These are phyloP conservation scores for Petrophora chlorosata DNA, from an alignment of 2,888 invertebrate genomes.

Conservation along the genomic window DNA sequence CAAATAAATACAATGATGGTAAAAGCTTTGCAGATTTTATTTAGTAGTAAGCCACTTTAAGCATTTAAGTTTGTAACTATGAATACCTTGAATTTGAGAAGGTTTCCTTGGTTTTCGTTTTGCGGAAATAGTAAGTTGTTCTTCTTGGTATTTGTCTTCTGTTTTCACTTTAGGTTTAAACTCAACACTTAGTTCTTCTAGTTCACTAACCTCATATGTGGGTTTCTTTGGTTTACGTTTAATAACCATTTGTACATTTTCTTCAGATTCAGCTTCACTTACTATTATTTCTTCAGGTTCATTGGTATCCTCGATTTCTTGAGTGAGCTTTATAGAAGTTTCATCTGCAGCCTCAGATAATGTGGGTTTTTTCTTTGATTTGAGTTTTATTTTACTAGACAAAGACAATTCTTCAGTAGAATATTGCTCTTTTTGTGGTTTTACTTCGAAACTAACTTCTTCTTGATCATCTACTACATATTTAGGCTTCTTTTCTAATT, in stretches of 20 bases:
- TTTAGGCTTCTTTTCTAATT: slow-evolving; percentile 87
- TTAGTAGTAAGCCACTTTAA: slow-evolving; percentile 2
- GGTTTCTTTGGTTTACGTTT: slow-evolving; percentile 80
- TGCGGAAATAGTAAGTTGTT: slow-evolving; percentile 87
- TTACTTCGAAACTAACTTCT: slow-evolving; percentile 77
- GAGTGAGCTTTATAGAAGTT: slow-evolving; percentile 85
- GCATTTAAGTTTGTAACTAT: background rate
- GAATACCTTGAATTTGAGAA: slow-evolving; percentile 86
- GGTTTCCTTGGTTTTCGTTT: slow-evolving; percentile 86
- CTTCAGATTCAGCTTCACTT: slow-evolving; percentile 85
- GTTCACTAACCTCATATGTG: slow-evolving; percentile 84
- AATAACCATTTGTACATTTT: slow-evolving; percentile 80
- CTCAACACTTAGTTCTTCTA: slow-evolving; percentile 84
- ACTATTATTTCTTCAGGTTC: slow-evolving; percentile 87
- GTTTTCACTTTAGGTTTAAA: slow-evolving; percentile 74
- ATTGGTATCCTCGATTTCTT: slow-evolving; percentile 86
- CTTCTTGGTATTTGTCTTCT: slow-evolving; percentile 84
- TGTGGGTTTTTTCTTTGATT: slow-evolving; percentile 85
- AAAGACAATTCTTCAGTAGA: slow-evolving; percentile 89
- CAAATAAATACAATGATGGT: background rate
- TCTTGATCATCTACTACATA: slow-evolving; percentile 87
- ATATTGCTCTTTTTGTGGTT: slow-evolving; percentile 72
- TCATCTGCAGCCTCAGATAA: slow-evolving; percentile 87
- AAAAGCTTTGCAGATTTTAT: slow-evolving; percentile 5
- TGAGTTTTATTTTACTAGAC: slow-evolving; percentile 88